Base-by-base conservation (phyloP, 2,888 invertebrate species). In the Molanna angustata region DNA sequence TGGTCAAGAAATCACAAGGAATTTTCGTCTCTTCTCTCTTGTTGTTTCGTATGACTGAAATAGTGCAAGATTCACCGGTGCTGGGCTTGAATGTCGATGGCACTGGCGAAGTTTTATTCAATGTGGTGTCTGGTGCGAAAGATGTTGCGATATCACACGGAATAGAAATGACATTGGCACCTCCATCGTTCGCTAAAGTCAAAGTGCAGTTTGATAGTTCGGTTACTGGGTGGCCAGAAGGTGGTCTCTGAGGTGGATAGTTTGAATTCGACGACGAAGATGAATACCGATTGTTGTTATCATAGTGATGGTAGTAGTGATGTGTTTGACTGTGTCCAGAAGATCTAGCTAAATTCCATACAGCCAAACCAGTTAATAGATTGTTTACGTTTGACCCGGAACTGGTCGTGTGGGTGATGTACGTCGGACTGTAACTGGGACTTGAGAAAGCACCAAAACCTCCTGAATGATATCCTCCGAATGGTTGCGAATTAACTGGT, bases 81-180 rank as follows among this genome's bases (percentile, higher is more conserved):
- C 65, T 58, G 1, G 49, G 27, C 11, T 42, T 22, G 20, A 41
- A 14, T 32, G 71, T 67, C 7, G 52, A 43, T 7, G 21, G 13
- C 4, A 74, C 66, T 18, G 21, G 43, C 6, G 18, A 16, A 3
- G 35, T 27, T 11, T 42, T 17, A 39, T 43, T 27, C 16, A 22
- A 27, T 18, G 35, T 33, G 54, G 73, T 70, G 20, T 76, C 72
- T 6, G 76, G 76, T 3, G 71, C 69, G 60, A 77, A 77, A 2
- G 77, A 77, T 14, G 77, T 74, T 41, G 77, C 77, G 17, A 78
- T 76, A 17, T 75, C 70, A 63, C 77, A 78, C 9, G 77, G 77
- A 62, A 77, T 76, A 1, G 70, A 73, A 17, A 76, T 64, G 11
- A 77, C 67, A 67, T 76, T 76, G 1, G 74, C 73, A 18, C 66